A percentile compares a stretch with the other conserved stretches of the same genome.
phyloP scores from a whole-genome alignment of 2,888 invertebrate species.

The Drymonia ruficornis region DNA sequence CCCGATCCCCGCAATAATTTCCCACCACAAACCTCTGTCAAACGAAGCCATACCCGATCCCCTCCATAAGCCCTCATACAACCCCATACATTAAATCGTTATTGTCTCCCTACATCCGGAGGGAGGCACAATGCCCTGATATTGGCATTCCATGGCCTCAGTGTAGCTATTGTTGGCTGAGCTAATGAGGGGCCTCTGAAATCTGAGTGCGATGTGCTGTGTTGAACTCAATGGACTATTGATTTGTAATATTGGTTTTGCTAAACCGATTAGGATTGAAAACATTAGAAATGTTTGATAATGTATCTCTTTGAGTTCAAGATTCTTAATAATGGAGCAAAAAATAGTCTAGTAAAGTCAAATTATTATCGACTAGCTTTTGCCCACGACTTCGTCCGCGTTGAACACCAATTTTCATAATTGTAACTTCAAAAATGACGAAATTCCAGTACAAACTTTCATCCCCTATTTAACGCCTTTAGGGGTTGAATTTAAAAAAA shows the following conservation, averaged over 20 bases:
- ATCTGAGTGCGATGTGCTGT: slow-evolving; percentile 49
- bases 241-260: slow-evolving; percentile 49
- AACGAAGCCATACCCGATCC: slow-evolving; percentile 2
- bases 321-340: too few relatives aligned
- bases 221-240: slow-evolving; percentile 51
- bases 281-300: too few relatives aligned
- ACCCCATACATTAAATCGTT: slow-evolving; percentile 20
- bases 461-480: too few relatives aligned
- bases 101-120: slow-evolving; percentile 38
- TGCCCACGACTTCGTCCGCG: too few relatives aligned
- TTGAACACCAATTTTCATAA: too few relatives aligned
- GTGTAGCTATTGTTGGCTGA: slow-evolving; percentile 61
- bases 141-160: slow-evolving; percentile 73
- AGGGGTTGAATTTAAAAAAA: too few relatives aligned
- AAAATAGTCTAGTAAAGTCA: too few relatives aligned
- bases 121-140: slow-evolving; percentile 67
- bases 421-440: too few relatives aligned
- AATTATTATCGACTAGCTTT: too few relatives aligned
- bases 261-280: not conserved
- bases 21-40: slow-evolving; percentile 1
- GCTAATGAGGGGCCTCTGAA: slow-evolving; percentile 76
- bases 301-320: too few relatives aligned
- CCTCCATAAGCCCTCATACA: slow-evolving; percentile 1
- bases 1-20: slow-evolving; percentile 2
- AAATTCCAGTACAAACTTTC: too few relatives aligned